Percentiles rank a stretch among this genome's conserved stretches.
Conservation (phyloP, 2,797 vertebrate species). For the Liasis olivaceus region DNA sequence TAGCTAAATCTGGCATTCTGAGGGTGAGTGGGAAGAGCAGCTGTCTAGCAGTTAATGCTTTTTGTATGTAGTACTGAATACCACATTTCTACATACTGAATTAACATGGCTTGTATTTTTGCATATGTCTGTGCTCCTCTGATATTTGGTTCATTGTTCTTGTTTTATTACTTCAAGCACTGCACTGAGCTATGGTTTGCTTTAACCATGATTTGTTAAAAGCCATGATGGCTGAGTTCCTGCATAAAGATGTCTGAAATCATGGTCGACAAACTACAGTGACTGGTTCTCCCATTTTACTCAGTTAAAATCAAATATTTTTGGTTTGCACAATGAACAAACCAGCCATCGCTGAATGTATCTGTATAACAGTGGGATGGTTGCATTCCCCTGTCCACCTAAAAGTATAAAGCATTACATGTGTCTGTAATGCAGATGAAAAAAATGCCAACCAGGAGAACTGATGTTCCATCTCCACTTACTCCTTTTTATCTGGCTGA, state of each 20-base stretch:
- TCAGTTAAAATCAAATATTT: no score
- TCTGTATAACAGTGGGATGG: no score
- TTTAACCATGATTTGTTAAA: no score
- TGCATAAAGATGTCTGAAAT: background rate
- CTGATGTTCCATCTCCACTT: background rate
- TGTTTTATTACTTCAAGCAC: constrained; percentile 20
- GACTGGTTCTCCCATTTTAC: no score
- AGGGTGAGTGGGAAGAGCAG: background rate
- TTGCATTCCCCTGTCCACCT: background rate
- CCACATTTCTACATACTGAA: background rate
- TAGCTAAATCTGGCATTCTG: background rate
- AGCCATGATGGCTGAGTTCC: background rate
- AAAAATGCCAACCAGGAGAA: background rate
- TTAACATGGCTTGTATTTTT: constrained; percentile 17
- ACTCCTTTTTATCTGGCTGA: background rate
- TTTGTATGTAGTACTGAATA: background rate
- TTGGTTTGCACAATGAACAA: no score
- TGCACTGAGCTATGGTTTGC: no score
- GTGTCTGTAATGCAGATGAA: background rate
- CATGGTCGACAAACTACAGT: background rate
- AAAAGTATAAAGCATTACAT: background rate
- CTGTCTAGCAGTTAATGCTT: background rate
- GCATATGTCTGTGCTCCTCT: background rate
- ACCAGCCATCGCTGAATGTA: background rate
- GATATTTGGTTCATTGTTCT: constrained; percentile 18